A percentile compares a stretch with the other conserved stretches of the same genome.
These are phyloP conservation scores for Albula goreensis DNA, from an alignment of 2,113 vertebrate species.

Conservation along the genomic window DNA sequence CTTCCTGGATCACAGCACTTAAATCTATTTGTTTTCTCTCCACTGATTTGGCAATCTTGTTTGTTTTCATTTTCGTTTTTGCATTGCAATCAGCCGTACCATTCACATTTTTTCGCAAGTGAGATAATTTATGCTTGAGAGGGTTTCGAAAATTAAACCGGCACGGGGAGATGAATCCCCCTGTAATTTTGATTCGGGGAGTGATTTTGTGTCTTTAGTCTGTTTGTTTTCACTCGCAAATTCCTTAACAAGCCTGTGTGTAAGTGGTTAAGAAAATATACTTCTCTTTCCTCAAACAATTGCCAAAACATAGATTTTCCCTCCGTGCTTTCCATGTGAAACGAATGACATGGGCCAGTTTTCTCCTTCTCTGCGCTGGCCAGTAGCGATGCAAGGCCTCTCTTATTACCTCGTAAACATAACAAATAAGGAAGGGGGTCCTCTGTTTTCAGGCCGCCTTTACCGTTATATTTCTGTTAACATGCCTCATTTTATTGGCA, in stretches of 20 bases:
- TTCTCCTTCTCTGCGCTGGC: constrained; percentile 6
- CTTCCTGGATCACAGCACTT: neutral
- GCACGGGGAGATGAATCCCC: constrained; percentile 56
- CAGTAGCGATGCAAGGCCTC: constrained; percentile 29
- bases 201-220: constrained; percentile 28
- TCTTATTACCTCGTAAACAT: constrained; percentile 41
- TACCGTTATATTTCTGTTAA: constrained; percentile 36
- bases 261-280: constrained; percentile 57
- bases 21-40: constrained; percentile 11
- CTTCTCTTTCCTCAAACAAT: constrained; percentile 43
- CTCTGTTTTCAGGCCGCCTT: constrained; percentile 28
- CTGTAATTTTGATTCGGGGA: constrained; percentile 57
- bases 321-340: neutral
- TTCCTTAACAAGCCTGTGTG: constrained; percentile 57
- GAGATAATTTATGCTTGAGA: constrained; percentile 9
- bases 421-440: constrained; percentile 16
- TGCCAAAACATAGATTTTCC: neutral
- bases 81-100: neutral
- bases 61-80: constrained; percentile 20
- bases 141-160: constrained; percentile 11
- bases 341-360: neutral
- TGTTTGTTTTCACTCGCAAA: constrained; percentile 58
- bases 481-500: constrained; percentile 33
- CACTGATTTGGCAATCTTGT: constrained; percentile 13
- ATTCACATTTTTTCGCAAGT: constrained; percentile 3